Conservation (phyloP, 2,113 vertebrate species). For the Amblyornis subalaris region DNA sequence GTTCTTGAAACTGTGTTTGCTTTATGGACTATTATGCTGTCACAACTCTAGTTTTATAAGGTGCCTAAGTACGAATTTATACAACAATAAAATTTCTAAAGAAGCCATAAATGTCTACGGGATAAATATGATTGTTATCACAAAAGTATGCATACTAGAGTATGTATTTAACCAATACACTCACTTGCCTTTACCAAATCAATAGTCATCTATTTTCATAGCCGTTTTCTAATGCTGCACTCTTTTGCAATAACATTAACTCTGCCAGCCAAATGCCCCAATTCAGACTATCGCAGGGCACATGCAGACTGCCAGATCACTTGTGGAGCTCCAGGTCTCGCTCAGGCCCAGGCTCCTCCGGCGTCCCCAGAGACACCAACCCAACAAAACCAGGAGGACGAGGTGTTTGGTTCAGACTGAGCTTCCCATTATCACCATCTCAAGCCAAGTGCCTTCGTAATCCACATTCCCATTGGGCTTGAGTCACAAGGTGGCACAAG, state of each 20-base stretch:
- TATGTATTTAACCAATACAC: background rate
- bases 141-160: background rate
- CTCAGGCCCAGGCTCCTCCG: background rate
- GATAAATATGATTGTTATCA: background rate
- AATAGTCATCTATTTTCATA: background rate
- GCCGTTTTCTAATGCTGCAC: background rate
- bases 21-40: background rate
- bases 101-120: constrained; percentile 23
- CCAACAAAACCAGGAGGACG: background rate
- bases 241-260: background rate
- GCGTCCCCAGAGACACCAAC: background rate
- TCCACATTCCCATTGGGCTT: background rate
- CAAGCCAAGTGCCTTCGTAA: background rate
- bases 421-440: background rate
- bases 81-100: constrained; percentile 37
- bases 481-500: background rate
- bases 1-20: background rate
- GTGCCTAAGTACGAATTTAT: constrained; percentile 35
- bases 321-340: background rate
- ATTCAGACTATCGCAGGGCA: background rate
- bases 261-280: background rate
- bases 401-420: background rate
- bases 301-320: background rate
- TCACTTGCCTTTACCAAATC: constrained; percentile 3
- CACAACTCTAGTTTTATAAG: constrained; percentile 31